phyloP scores from a whole-genome alignment of 2,113 vertebrate species.

The Poecilia latipinna region DNA sequence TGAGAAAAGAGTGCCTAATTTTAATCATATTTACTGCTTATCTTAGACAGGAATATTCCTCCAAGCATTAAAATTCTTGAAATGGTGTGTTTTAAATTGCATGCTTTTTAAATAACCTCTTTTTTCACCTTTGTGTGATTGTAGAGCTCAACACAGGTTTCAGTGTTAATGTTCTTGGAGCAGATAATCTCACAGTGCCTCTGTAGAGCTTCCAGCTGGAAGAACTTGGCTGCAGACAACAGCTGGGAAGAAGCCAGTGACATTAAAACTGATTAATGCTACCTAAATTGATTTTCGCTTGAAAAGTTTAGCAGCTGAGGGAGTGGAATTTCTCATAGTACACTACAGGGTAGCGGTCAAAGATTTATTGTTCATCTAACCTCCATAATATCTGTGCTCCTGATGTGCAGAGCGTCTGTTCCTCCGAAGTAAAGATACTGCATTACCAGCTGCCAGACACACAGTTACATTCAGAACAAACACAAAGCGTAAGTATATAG shows the following conservation, averaged over 20 bases:
- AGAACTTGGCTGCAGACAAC: slow-evolving; percentile 96
- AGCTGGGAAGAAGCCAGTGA: slow-evolving; percentile 77
- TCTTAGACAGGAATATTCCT: not conserved
- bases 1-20: not conserved
- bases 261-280: not conserved
- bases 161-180: slow-evolving; percentile 95
- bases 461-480: not conserved
- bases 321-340: not conserved
- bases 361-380: slow-evolving; percentile 75
- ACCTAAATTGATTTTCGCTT: not conserved
- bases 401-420: slow-evolving; percentile 93
- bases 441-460: slow-evolving; percentile 91
- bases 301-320: not conserved
- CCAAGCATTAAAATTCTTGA: not conserved
- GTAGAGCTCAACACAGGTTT: slow-evolving; percentile 98
- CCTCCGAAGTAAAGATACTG: slow-evolving; percentile 97
- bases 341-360: not conserved
- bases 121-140: slow-evolving; percentile 90
- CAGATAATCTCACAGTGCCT: slow-evolving; percentile 99
- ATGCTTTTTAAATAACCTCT: not conserved
- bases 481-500: not conserved
- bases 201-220: slow-evolving; percentile 96
- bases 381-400: slow-evolving; percentile 97
- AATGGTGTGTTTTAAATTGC: not conserved
- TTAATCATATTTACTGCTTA: not conserved